Evolutionary conservation across 2,888 invertebrate species (phyloP).

Genomic region (Dermolepida albohirtum): DNA sequence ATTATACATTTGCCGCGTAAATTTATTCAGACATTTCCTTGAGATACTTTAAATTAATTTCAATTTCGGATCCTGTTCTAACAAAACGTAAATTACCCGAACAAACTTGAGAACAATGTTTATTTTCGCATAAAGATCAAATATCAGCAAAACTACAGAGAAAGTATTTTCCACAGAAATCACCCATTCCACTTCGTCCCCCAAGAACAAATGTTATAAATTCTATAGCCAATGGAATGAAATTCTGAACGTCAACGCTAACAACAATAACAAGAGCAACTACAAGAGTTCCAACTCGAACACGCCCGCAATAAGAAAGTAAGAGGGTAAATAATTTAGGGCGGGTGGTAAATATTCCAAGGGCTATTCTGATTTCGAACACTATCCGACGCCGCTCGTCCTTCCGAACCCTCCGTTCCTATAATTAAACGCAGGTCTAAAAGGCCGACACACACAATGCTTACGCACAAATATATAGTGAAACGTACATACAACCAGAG

Average conservation of each 20-base stretch:
- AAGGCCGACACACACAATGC: neutral
- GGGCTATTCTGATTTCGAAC: slow-evolving; percentile 14
- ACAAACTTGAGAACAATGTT: too few relatives aligned
- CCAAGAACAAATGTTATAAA: slow-evolving; percentile 7
- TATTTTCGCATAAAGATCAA: too few relatives aligned
- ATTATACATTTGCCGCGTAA: too few relatives aligned
- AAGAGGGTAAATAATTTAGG: slow-evolving; percentile 17
- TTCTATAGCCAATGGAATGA: slow-evolving; percentile 8
- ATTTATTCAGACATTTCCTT: too few relatives aligned
- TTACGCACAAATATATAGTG: neutral
- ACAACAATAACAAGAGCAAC: slow-evolving; percentile 11
- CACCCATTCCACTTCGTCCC: neutral
- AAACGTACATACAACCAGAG: too few relatives aligned
- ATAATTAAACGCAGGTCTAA: slow-evolving; percentile 14
- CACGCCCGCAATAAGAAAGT: slow-evolving; percentile 18
- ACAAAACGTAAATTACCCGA: too few relatives aligned
- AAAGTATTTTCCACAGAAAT: slow-evolving; percentile 1
- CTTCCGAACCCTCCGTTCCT: slow-evolving; percentile 11
- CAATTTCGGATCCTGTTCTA: too few relatives aligned
- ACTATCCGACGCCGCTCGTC: slow-evolving; percentile 6
- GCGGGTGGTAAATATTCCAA: slow-evolving; percentile 10
- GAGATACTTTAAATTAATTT: too few relatives aligned
- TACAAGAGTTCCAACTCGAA: slow-evolving; percentile 4
- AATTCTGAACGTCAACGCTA: slow-evolving; percentile 16
- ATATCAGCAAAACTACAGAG: neutral